Percentiles rank a stretch among this genome's conserved stretches.
Conservation (phyloP, 1,140 invertebrate genomes). For the Drosophila micromelanica region DNA sequence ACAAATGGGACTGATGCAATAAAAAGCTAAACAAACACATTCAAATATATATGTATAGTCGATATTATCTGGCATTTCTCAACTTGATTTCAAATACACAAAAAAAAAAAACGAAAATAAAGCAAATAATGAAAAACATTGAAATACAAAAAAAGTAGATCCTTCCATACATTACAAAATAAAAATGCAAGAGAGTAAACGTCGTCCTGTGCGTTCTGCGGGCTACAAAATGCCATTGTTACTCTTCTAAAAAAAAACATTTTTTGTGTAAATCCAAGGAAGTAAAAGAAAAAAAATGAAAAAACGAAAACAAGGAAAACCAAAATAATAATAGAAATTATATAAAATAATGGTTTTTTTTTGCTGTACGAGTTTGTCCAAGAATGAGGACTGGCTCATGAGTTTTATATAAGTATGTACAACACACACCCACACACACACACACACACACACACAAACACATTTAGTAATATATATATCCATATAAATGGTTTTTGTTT, state of each 20-base stretch:
- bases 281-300: conserved; percentile 26
- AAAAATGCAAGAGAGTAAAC: conserved; percentile 27
- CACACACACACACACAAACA: not conserved
- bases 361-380: conserved; percentile 40
- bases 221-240: conserved; percentile 38
- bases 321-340: conserved; percentile 5
- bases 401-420: conserved; percentile 52
- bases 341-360: conserved; percentile 55
- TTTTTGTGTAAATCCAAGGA: conserved; percentile 34
- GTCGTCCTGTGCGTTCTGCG: conserved; percentile 23
- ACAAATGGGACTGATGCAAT: conserved; percentile 78
- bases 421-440: conserved; percentile 19
- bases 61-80: conserved; percentile 43
- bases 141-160: conserved; percentile 59
- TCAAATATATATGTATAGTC: conserved; percentile 29
- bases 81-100: conserved; percentile 10
- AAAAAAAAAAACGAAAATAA: not conserved
- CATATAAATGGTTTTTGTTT: conserved; percentile 56
- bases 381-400: conserved; percentile 18
- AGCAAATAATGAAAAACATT: conserved; percentile 13
- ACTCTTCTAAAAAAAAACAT: conserved; percentile 31
- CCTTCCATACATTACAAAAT: conserved; percentile 61
- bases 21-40: conserved; percentile 49
- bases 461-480: conserved; percentile 39
- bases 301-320: conserved; percentile 5